Evolutionary conservation across 2,113 vertebrate species (phyloP), one percentile per base, ranked within the genome.

Genomic region (Myiozetetes cayanensis): DNA sequence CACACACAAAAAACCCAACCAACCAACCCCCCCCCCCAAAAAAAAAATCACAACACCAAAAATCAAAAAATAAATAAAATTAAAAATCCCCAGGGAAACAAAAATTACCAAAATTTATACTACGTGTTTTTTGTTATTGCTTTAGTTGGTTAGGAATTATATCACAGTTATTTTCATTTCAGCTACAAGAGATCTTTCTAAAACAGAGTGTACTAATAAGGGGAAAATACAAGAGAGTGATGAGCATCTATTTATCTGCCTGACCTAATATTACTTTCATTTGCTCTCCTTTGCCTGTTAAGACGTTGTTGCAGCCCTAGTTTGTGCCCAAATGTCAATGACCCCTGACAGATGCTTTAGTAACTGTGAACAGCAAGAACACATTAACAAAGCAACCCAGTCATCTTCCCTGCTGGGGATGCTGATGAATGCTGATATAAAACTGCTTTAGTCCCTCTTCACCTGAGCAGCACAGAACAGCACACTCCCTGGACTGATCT

Each of bases 21-120:
- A 39, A 39, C 39, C 39, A 71, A 19, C 5, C n/a, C n/a, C n/a
- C n/a, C n/a, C n/a, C n/a, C n/a, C n/a, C n/a, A n/a, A 49, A 5
- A 25, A 4, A 49, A 49, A 20, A 24, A 49, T 39, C 39, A 39
- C 39, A 20, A 9, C 20, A 44, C 18, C 1, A 31, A 74, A 89
- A 75, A 12, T 7, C 12, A 37, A 21, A 3, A 4, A 20, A 16
- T 0, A 33, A n/a, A n/a, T n/a, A n/a, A n/a, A n/a, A n/a, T n/a
- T n/a, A 41, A 11, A n/a, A 70, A 15, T 27, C 7, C 3, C 4
- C 9, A 39, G 15, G 61, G n/a, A 41, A 52, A 30, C 2, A 43
- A 72, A 50, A 7, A 27, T 6, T 4, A 55, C 2, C 3, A 9
- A 49, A 23, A n/a, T 0, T 33, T 37, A 43, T 4, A 49, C 4